Conservation (phyloP, 2,113 vertebrate genomes). For the Paramormyrops kingsleyae region DNA sequence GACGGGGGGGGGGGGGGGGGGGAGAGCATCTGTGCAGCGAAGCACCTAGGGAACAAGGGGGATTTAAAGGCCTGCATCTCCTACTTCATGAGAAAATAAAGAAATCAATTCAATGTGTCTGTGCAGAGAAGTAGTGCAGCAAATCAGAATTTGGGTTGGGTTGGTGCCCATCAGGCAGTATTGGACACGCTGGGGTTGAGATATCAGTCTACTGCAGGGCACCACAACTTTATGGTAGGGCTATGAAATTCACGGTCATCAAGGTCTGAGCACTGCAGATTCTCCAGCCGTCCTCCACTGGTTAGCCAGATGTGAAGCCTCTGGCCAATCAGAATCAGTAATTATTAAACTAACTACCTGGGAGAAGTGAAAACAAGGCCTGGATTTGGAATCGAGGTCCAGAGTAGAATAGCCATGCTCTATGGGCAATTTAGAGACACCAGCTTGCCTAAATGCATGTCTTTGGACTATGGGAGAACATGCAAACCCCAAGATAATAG, state of each 20-base stretch:
- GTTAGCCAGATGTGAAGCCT: neutral
- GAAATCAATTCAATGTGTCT: too few relatives aligned
- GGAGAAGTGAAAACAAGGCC: neutral
- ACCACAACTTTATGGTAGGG: neutral
- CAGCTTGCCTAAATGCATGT: neutral
- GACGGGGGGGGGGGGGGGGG: neutral
- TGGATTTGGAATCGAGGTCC: neutral
- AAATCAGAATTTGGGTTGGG: neutral
- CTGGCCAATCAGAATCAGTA: neutral
- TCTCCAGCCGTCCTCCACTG: neutral
- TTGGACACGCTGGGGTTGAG: neutral
- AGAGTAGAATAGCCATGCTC: neutral
- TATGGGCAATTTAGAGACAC: neutral
- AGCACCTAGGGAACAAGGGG: too few relatives aligned
- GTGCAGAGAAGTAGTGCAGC: neutral
- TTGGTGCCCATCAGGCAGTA: neutral
- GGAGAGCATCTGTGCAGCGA: neutral
- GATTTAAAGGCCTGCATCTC: neutral
- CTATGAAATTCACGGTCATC: neutral
- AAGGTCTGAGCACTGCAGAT: neutral
- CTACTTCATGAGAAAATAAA: neutral
- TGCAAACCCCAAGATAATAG: neutral
- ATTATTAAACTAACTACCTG: neutral
- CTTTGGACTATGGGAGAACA: neutral
- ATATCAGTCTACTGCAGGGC: neutral